These are phyloP conservation scores for Gorsachius magnificus DNA, from an alignment of 2,797 vertebrate species.

Conservation along the genomic window DNA sequence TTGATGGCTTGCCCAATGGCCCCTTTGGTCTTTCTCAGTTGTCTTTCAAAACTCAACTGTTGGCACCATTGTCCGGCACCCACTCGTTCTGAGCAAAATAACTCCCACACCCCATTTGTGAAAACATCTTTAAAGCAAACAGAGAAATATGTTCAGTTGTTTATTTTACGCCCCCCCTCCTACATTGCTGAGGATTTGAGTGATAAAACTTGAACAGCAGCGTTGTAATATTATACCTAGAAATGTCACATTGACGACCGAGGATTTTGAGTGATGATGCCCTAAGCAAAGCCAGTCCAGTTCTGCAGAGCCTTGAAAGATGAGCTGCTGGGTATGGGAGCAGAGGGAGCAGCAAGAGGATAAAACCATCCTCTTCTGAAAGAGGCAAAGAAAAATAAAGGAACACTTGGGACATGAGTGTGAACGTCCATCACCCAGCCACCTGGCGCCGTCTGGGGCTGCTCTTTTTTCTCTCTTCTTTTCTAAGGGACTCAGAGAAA, in stretches of 20 bases:
- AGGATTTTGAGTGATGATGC: neutral
- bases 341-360: neutral
- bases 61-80: neutral
- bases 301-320: neutral
- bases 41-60: neutral
- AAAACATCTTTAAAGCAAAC: constrained; percentile 24
- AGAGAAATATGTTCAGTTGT: neutral
- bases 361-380: neutral
- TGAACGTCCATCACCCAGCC: neutral
- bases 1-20: neutral
- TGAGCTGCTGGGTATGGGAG: neutral
- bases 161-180: neutral
- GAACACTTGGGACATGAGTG: neutral
- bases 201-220: neutral
- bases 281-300: neutral
- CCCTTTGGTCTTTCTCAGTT: neutral
- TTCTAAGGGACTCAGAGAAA: neutral
- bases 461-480: neutral
- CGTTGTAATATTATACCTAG: neutral
- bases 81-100: neutral
- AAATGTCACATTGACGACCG: neutral
- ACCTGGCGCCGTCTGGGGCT: neutral
- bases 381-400: neutral
- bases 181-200: neutral
- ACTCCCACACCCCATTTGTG: neutral